Base-by-base conservation (phyloP, 30 jellyfish, hydroid and myxozoan species). In the Hydractinia symbiolongicarpus region DNA sequence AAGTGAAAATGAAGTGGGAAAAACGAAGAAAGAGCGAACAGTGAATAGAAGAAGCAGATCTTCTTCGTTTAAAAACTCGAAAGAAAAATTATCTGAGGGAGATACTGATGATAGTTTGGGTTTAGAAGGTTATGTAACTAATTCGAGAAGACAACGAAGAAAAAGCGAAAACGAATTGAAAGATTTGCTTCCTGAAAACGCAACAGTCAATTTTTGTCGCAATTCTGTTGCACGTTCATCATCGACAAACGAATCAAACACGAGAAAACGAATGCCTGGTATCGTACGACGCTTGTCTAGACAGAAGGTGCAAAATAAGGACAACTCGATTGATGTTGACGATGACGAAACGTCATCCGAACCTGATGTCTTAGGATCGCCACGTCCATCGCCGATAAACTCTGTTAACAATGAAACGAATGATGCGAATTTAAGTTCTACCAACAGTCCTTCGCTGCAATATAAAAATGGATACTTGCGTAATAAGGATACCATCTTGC, bases 341-440 rank as follows among this genome's bases (percentile, higher is more conserved):
- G 74, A 64, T 64, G 74, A 51, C 17, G 74, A 64, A 4, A 64
- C 40, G 74, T 64, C 74, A 64, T n/a, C 19, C 40, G 19, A 51
- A n/a, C 52, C 19, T 64, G 74, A 64, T 6, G 74, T 30, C 44
- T 30, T 30, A 30, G 44, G 44, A 30, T 30, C 44, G 44, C 44
- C 44, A 30, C 44, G 44, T 30, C 44, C 44, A 30, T 30, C 44
- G 44, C 44, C 44, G 44, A 30, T 2, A 30, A 30, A 30, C 44
- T 30, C 44, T 30, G 2, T 30, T 30, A 30, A 30, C 44, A 30
- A 30, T 30, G 44, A 30, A 30, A 30, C 44, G 44, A 30, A 30
- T 30, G 44, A 30, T 30, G 44, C 44, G 44, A 30, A 30, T 30
- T 30, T 30, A 2, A 30, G 44, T 30, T 30, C 44, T 30, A 30